Percentiles rank a stretch among this genome's conserved stretches.
Evolutionary conservation across 2,113 vertebrate species (phyloP).

Genomic region (rat (Rattus norvegicus)): DNA sequence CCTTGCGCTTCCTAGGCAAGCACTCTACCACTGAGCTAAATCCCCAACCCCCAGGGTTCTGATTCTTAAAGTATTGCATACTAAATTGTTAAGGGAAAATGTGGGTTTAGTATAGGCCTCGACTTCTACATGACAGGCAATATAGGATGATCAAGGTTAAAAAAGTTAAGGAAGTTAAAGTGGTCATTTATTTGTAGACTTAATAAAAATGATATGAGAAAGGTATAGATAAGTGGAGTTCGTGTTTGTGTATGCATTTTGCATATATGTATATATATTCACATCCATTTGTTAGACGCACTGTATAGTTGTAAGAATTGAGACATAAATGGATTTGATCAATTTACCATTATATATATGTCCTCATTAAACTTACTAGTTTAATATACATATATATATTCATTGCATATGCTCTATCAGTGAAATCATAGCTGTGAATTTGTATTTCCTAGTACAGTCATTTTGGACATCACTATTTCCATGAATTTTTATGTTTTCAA

Average conservation of each 20-base stretch:
- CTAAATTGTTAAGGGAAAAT: conserved; percentile 8
- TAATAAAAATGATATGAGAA: background rate
- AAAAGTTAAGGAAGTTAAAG: background rate
- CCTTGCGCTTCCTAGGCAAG: too few relatives aligned
- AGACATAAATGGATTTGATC: background rate
- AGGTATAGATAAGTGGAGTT: background rate
- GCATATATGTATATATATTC: background rate
- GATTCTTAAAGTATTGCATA: background rate
- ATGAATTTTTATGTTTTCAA: conserved; percentile 13
- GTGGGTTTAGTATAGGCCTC: background rate
- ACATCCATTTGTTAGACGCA: background rate
- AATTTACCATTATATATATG: background rate
- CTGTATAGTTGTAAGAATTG: conserved; percentile 5
- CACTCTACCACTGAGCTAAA: too few relatives aligned
- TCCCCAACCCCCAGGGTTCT: too few relatives aligned
- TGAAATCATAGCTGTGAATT: conserved; percentile 15
- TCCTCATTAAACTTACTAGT: background rate
- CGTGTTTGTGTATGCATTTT: background rate
- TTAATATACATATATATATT: background rate
- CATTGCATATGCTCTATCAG: background rate
- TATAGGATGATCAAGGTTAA: background rate
- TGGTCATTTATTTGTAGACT: background rate
- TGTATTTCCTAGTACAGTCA: background rate
- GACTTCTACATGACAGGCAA: background rate
- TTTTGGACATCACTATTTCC: conserved; percentile 34